These are phyloP conservation scores for Strix uralensis DNA, from an alignment of 2,113 vertebrate genomes.

Conservation along the genomic window DNA sequence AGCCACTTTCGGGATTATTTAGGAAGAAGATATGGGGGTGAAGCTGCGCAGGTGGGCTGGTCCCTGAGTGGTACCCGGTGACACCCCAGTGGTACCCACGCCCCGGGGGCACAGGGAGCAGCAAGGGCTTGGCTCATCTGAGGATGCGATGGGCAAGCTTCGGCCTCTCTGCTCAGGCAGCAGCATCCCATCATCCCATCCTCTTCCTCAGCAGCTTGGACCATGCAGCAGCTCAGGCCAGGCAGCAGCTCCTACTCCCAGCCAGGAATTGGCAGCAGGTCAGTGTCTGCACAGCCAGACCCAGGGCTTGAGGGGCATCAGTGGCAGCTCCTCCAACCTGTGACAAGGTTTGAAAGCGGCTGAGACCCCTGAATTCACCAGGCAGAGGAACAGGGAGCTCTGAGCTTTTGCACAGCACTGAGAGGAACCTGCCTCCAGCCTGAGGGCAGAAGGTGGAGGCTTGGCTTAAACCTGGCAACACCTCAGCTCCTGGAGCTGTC, in stretches of 20 bases:
- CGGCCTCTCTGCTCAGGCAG: neutral
- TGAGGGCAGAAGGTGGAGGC: constrained; percentile 9
- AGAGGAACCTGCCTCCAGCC: neutral
- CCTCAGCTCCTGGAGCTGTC: neutral
- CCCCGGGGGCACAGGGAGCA: neutral
- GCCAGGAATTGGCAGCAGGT: neutral
- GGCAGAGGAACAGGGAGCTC: neutral
- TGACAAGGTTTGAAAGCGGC: neutral
- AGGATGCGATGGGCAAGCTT: neutral
- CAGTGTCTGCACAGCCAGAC: no score
- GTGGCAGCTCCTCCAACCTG: no score
- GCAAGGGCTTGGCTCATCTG: neutral
- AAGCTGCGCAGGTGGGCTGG: neutral
- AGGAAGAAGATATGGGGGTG: neutral
- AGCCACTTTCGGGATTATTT: neutral
- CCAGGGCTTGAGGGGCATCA: neutral
- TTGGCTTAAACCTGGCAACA: neutral
- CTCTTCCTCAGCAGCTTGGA: neutral
- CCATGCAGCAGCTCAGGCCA: neutral
- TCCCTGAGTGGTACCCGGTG: neutral
- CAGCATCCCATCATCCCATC: neutral
- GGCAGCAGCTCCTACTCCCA: neutral
- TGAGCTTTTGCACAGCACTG: rapidly evolving
- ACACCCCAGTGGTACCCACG: neutral
- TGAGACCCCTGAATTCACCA: rapidly evolving